Percentiles rank a stretch among this genome's conserved stretches.
Evolutionary conservation across 2,113 vertebrate species (phyloP).

Genomic region (Otus sunia): DNA sequence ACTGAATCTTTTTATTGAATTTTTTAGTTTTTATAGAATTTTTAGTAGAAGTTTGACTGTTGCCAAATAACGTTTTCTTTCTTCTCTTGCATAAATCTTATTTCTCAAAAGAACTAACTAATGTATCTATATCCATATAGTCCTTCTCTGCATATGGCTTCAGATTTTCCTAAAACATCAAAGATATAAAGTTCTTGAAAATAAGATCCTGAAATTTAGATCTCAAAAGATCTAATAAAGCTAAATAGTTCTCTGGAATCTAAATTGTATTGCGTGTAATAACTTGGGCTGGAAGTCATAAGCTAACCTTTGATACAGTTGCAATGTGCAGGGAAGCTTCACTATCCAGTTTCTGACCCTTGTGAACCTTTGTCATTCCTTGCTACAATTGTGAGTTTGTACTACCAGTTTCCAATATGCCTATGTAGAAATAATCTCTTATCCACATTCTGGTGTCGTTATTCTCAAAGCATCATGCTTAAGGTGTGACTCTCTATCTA

Average conservation of each 20-base stretch:
- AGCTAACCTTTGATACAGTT: not conserved
- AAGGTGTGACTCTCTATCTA: not conserved
- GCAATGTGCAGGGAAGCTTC: not conserved
- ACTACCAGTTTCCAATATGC: not conserved
- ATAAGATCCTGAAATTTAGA: not conserved
- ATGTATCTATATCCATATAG: not conserved
- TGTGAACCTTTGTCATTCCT: not conserved
- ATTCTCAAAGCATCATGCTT: not conserved
- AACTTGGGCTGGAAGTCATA: not conserved
- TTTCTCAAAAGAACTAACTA: not conserved
- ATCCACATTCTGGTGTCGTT: not conserved
- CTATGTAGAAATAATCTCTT: not conserved
- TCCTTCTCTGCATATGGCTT: not conserved
- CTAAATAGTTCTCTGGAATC: not conserved
- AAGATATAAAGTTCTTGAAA: not conserved
- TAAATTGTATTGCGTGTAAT: not conserved
- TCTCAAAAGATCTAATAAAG: not conserved
- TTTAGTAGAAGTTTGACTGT: not conserved
- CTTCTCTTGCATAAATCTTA: not conserved
- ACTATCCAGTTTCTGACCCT: not conserved
- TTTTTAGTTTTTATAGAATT: not conserved
- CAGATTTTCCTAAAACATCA: not conserved
- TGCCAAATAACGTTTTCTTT: not conserved
- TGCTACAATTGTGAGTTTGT: not conserved
- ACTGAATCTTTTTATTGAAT: not conserved